A percentile compares a stretch with the other conserved stretches of the same genome.
phyloP scores from a whole-genome alignment of 2,888 invertebrate genomes.

The Phalera bucephala region DNA sequence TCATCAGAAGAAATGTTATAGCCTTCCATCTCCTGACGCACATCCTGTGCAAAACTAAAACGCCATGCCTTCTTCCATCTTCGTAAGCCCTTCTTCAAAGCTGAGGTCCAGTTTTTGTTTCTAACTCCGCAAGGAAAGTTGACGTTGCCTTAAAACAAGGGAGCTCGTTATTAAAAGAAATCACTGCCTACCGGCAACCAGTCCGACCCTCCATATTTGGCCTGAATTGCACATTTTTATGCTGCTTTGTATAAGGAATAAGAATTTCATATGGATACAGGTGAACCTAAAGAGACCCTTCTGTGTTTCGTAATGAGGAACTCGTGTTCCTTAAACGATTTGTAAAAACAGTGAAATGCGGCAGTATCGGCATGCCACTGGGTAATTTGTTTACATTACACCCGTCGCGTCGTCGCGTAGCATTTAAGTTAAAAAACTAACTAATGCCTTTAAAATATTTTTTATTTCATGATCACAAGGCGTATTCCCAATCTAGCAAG shows the following conservation, averaged over 20 bases:
- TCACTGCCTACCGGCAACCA: constrained; percentile 61
- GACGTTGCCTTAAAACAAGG: constrained; percentile 62
- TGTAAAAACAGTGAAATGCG: constrained; percentile 27
- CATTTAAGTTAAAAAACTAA: background rate
- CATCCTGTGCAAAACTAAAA: constrained; percentile 17
- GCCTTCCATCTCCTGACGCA: constrained; percentile 23
- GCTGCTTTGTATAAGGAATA: constrained; percentile 55
- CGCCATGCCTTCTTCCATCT: constrained; percentile 40
- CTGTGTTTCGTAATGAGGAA: constrained; percentile 44
- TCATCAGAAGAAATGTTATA: constrained; percentile 28
- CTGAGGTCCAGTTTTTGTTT: constrained; percentile 52
- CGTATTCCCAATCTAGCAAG: too few species aligned
- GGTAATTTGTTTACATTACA: constrained; percentile 34
- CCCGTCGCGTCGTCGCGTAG: background rate
- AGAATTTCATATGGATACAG: constrained; percentile 55
- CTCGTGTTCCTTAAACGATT: constrained; percentile 26
- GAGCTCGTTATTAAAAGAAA: constrained; percentile 71
- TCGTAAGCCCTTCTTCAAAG: constrained; percentile 24
- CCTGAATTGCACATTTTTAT: constrained; percentile 63
- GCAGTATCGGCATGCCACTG: constrained; percentile 19
- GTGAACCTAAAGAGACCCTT: constrained; percentile 40
- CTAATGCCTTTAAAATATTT: too few species aligned
- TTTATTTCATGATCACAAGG: too few species aligned
- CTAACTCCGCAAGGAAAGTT: constrained; percentile 76
- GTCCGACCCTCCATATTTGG: constrained; percentile 61